Evolutionary conservation across 92 coral and sea anemone species (phyloP), one percentile per base, ranked within the genome.

Genomic region (Anthopleura xanthogrammica): DNA sequence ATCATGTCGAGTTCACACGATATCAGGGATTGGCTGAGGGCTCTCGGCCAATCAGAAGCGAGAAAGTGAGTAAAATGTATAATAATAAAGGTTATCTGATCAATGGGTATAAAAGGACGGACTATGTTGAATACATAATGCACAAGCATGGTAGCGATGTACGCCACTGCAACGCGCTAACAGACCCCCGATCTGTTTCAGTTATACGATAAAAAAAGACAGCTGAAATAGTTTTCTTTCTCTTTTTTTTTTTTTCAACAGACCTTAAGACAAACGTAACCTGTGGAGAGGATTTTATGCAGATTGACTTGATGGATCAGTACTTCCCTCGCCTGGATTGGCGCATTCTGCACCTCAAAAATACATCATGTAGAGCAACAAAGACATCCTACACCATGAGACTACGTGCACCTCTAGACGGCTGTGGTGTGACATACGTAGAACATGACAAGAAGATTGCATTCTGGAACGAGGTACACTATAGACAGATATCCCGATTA

Each of bases 231-330:
- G 19, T 4, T 72, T 16, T 2, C 19, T 36, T 39, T 2, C 13
- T 10, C 11, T n/a, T n/a, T n/a, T n/a, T n/a, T n/a, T n/a, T n/a
- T 72, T 41, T 41, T 77, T 46, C 19, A 46, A 77, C 57, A 77
- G 80, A 48, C 52, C 62, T 46, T 41, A 54, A 29, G 48, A 50
- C 60, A 46, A 77, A 17, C 39, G 89, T 86, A 50, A 82, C 83
- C 43, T 86, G 89, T 73, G 50, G 64, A 2, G 86, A 86, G 41
- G 54, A 82, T 3, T 81, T n/a, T 64, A 86, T 86, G 83, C 56
- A 77, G 60, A 41, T 86, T 52, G 82, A 77, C 4, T 50, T 86
- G 82, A 79, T 68, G 48, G 72, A 80, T 17, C 74, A 29, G 16
- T 74, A 60, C 72, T 86, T 81, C 70, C 76, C 57, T 60, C 66